Base-by-base conservation (phyloP, 37 sponge, comb jelly and placozoan species). In the Chondrosia reniformis region DNA sequence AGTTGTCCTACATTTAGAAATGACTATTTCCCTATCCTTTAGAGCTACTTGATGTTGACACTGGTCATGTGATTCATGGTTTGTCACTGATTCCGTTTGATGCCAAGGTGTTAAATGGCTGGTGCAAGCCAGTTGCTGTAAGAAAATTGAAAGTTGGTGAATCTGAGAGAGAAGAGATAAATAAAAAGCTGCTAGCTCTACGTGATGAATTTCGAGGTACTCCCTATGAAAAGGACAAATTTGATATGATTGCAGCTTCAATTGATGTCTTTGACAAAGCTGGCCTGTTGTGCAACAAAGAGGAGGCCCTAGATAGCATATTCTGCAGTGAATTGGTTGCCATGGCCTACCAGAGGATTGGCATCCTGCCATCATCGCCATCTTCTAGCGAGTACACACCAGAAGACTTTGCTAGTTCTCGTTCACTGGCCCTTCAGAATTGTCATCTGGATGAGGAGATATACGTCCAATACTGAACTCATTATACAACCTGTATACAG, bases 301-400 rank as follows among this genome's bases (percentile, higher is more conserved):
- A 80, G 34, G 81, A 67, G 25, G 55, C 28, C 55, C 33, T 75
- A 9, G 39, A 40, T 22, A 45, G 69, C 34, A 34, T 80, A 32
- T 67, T 46, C 56, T 80, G 81, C 34, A 71, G 72, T 15, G 72
- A 80, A 36, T 43, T 80, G 71, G 81, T 80, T n/a, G 81, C 81
- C 31, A 31, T 34, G 0, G 71, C 72, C 22, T 80, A 80, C 54
- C 81, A 80, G 33, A 38, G 32, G 22, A 15, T 15, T 15, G 81
- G 81, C 1, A 45, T 80, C 10, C 33, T 80, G 25, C 72, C 44
- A 7, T 17, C 17, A 22, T 33, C 21, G 32, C 45, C 25, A 55
- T 19, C 49, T 0, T 10, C 77, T 24, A 76, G 55, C 32, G 33
- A 31, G 38, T 76, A 76, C 57, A 54, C 56, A 3, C 56, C 77